These are phyloP conservation scores for Forbesichthys papilliferus DNA, from an alignment of 2,113 vertebrate species.

Conservation along the genomic window DNA sequence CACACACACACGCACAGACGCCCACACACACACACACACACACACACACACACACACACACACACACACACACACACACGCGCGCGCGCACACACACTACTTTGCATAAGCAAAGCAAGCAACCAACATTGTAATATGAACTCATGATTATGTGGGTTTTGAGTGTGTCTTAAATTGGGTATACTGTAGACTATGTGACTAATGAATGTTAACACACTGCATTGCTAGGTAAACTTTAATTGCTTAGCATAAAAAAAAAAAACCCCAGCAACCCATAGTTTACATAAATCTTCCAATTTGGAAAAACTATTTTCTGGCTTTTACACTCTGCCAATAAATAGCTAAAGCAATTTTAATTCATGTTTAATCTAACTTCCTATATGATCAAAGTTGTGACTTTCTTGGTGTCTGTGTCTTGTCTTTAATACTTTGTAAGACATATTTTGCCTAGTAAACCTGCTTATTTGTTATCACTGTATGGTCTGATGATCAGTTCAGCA, in stretches of 20 bases:
- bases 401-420: not conserved
- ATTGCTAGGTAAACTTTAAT: constrained; percentile 44
- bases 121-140: constrained; percentile 8
- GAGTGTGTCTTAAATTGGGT: constrained; percentile 18
- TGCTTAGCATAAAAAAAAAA: constrained; percentile 21
- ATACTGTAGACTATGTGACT: constrained; percentile 25
- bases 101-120: constrained; percentile 28
- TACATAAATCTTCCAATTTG: constrained; percentile 21
- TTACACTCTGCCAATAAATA: not conserved
- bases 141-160: not conserved
- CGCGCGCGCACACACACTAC: not conserved
- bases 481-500: too few relatives aligned
- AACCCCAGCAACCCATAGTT: constrained; percentile 36
- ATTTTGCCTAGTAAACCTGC: not conserved
- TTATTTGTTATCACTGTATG: too few relatives aligned
- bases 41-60: not conserved
- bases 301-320: constrained; percentile 10
- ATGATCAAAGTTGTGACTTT: constrained; percentile 14
- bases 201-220: constrained; percentile 41
- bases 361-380: constrained; percentile 7
- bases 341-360: constrained; percentile 15
- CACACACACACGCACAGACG: too few relatives aligned
- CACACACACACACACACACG: constrained; percentile 1
- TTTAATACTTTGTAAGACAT: not conserved
- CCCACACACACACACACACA: not conserved